These are phyloP conservation scores for Eupsittula cactorum DNA, from an alignment of 2,113 vertebrate species.

Conservation along the genomic window DNA sequence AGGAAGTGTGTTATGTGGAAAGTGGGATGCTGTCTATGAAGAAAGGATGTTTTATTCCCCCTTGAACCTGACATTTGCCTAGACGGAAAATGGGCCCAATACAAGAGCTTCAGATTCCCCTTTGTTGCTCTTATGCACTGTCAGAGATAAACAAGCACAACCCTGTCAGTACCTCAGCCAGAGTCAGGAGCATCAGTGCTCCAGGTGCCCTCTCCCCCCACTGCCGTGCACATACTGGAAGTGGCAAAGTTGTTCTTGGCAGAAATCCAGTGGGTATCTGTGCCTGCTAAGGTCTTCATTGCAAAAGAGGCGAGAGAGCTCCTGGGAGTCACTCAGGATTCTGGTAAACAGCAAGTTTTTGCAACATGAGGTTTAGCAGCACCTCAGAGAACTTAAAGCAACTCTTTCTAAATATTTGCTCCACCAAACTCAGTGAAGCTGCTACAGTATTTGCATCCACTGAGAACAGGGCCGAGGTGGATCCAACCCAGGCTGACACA, in stretches of 20 bases:
- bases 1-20: not conserved
- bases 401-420: slow-evolving; percentile 47
- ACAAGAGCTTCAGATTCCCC: not conserved
- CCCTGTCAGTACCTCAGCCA: not conserved
- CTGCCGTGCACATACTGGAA: accelerated
- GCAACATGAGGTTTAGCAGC: not conserved
- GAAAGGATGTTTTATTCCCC: not conserved
- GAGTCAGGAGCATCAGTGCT: not conserved
- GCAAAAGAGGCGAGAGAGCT: not conserved
- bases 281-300: not conserved
- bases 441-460: not conserved
- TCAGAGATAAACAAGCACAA: not conserved
- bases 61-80: not conserved
- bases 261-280: slow-evolving; percentile 1
- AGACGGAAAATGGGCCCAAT: not conserved
- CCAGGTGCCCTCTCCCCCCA: slow-evolving; percentile 8
- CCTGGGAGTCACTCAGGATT: slow-evolving; percentile 12
- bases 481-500: not conserved
- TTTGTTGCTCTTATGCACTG: not conserved
- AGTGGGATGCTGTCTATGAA: not conserved
- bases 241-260: slow-evolving; percentile 62
- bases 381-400: slow-evolving; percentile 51
- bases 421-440: not conserved
- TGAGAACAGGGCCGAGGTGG: not conserved
- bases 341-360: slow-evolving; percentile 33